Conservation (phyloP, 1,140 invertebrate species). For the Chrysoperla carnea region DNA sequence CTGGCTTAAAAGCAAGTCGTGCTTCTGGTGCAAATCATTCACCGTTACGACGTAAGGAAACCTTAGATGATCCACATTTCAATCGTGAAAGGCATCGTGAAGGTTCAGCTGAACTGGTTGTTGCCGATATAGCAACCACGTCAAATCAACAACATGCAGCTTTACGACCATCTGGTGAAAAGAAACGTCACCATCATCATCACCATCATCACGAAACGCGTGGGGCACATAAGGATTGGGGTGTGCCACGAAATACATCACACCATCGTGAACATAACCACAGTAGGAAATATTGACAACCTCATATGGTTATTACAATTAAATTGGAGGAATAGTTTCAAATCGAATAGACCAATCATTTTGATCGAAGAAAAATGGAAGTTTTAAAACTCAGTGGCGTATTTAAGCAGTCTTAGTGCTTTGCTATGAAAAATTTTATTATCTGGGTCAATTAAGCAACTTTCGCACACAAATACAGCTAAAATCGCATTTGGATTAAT, state of each 20-base stretch:
- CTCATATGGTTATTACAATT: constrained; percentile 15
- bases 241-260: constrained; percentile 22
- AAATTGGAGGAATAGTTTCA: constrained; percentile 12
- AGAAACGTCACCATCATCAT: constrained; percentile 66
- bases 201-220: constrained; percentile 35
- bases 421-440: no score
- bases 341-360: background rate
- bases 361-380: no score
- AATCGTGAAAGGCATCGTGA: constrained; percentile 26
- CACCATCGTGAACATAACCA: constrained; percentile 15
- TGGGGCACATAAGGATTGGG: constrained; percentile 22
- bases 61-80: constrained; percentile 41
- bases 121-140: constrained; percentile 42
- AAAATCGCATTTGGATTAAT: no score
- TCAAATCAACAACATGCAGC: constrained; percentile 22
- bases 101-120: constrained; percentile 49
- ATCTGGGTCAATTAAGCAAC: no score
- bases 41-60: constrained; percentile 45
- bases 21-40: constrained; percentile 27
- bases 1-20: constrained; percentile 16
- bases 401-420: no score
- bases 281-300: constrained; percentile 17
- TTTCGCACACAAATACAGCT: no score
- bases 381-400: no score
- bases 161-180: constrained; percentile 35